Evolutionary conservation across 2,113 vertebrate genomes (phyloP).

Genomic region (Protobothrops flavoviridis): DNA sequence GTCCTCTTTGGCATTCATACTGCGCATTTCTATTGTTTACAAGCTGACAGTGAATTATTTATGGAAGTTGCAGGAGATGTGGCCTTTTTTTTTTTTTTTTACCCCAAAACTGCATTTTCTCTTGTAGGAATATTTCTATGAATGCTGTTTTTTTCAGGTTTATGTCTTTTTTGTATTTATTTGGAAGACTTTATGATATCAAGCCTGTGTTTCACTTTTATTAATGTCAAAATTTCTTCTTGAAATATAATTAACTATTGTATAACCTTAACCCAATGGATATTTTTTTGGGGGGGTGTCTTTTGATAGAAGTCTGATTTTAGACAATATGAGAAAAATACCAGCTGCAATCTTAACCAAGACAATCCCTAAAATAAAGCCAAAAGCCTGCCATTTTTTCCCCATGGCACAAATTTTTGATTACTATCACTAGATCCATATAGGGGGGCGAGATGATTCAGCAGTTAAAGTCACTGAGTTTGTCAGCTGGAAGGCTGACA

Average conservation of each 20-base stretch:
- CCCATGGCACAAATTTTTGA: neutral
- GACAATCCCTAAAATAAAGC: slow-evolving; percentile 40
- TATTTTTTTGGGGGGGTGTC: slow-evolving; percentile 34
- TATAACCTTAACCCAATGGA: slow-evolving; percentile 36
- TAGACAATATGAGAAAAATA: slow-evolving; percentile 21
- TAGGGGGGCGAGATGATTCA: too few species aligned
- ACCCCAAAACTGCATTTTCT: slow-evolving; percentile 65
- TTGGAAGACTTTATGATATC: slow-evolving; percentile 56
- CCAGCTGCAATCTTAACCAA: slow-evolving; percentile 38
- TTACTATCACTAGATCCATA: neutral
- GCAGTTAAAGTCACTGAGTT: too few species aligned
- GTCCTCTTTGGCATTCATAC: slow-evolving; percentile 74
- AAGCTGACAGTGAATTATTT: slow-evolving; percentile 75
- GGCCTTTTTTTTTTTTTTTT: slow-evolving; percentile 40
- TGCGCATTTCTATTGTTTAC: slow-evolving; percentile 73
- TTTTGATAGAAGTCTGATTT: slow-evolving; percentile 48
- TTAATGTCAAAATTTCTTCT: slow-evolving; percentile 47
- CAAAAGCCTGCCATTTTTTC: neutral
- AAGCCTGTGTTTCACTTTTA: slow-evolving; percentile 60
- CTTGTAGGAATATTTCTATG: slow-evolving; percentile 58
- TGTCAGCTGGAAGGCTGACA: too few species aligned
- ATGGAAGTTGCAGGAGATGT: slow-evolving; percentile 65
- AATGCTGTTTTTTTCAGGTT: slow-evolving; percentile 46
- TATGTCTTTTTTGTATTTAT: slow-evolving; percentile 62
- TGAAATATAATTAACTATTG: slow-evolving; percentile 55